Percentiles rank a stretch among this genome's conserved stretches.
Conservation (phyloP, 1,140 invertebrate species). For the Ceratina japonica region DNA sequence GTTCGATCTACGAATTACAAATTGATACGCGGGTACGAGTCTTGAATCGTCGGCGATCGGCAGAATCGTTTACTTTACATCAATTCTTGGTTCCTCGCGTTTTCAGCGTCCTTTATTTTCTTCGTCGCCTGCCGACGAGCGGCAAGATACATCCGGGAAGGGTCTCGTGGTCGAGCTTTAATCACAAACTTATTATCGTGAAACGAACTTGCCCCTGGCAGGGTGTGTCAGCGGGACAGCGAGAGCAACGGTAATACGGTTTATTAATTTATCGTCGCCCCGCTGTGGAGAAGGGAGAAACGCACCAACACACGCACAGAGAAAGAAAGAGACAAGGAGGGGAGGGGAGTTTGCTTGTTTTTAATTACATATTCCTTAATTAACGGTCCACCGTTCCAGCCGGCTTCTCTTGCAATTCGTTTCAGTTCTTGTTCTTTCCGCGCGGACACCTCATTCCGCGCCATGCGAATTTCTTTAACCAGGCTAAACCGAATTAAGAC, state of each 20-base stretch:
- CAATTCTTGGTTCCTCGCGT: no score
- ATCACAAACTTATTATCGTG: constrained; percentile 68
- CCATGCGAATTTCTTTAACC: constrained; percentile 14
- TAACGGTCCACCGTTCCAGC: constrained; percentile 54
- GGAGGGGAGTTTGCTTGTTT: constrained; percentile 60
- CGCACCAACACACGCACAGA: neutral
- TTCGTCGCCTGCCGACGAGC: no score
- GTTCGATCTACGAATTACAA: no score
- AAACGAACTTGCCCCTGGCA: constrained; percentile 42
- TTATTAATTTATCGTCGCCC: constrained; percentile 74
- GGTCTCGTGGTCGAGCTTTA: constrained; percentile 59
- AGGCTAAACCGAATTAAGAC: constrained; percentile 41
- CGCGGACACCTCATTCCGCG: neutral
- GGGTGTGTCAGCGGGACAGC: constrained; percentile 43
- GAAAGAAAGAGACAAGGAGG: constrained; percentile 47
- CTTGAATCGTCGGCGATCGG: no score
- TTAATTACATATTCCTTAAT: constrained; percentile 72
- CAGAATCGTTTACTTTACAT: no score
- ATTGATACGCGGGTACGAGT: no score
- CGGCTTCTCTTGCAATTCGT: neutral
- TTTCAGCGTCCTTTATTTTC: neutral
- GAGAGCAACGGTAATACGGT: constrained; percentile 51
- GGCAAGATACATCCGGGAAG: neutral
- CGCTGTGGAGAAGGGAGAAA: constrained; percentile 47
- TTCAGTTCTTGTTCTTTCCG: neutral